Conservation (phyloP, 2,797 vertebrate genomes). For the Micromesistius poutassou region DNA sequence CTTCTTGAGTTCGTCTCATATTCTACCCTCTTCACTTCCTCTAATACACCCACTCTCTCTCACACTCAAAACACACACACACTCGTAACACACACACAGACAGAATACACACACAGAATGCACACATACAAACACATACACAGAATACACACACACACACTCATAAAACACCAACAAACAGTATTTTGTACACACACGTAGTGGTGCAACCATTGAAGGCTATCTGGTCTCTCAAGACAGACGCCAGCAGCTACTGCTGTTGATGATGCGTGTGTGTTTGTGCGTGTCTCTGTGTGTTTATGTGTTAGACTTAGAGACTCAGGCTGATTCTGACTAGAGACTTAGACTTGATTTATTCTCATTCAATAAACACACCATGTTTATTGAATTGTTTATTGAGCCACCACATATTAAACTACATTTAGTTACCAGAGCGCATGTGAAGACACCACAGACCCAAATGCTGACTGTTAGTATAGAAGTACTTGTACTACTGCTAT, state of each 20-base stretch:
- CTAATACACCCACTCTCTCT: slow-evolving; percentile 47
- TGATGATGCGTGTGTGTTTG: not conserved
- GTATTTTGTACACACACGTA: slow-evolving; percentile 41
- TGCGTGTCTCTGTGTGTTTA: slow-evolving; percentile 5
- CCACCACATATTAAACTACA: no score
- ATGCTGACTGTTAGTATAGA: not conserved
- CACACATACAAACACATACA: slow-evolving; percentile 8
- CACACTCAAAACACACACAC: slow-evolving; percentile 15
- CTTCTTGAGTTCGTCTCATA: slow-evolving; percentile 38
- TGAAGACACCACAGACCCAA: not conserved
- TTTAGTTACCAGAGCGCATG: not conserved
- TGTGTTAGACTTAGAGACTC: not conserved
- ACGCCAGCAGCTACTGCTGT: slow-evolving; percentile 36
- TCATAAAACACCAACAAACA: slow-evolving; percentile 10
- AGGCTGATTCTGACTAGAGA: no score
- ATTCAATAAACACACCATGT: no score
- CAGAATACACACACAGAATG: slow-evolving; percentile 10
- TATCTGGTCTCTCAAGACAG: slow-evolving; percentile 55
- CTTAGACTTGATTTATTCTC: no score
- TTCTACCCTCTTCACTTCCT: slow-evolving; percentile 65
- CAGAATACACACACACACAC: slow-evolving; percentile 18
- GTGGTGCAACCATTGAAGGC: slow-evolving; percentile 53
- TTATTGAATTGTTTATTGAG: no score
- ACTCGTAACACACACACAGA: slow-evolving; percentile 11
- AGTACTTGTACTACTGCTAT: not conserved